Evolutionary conservation across 1,140 invertebrate genomes (phyloP).

Genomic region (Diorhabda carinulata): DNA sequence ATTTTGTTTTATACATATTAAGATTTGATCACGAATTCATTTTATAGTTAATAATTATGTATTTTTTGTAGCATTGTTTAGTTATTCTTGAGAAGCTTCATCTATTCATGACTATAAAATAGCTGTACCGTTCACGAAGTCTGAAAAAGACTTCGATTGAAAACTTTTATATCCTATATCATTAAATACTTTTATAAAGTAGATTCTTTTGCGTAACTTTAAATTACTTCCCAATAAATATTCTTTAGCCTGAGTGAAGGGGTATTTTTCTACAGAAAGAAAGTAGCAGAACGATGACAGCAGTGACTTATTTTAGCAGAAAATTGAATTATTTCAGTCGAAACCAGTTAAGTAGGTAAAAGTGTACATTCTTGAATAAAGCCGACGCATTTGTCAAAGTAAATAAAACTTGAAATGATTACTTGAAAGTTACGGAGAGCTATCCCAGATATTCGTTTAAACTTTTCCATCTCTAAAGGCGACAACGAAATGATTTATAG

Average conservation of each 20-base stretch:
- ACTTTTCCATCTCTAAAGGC: slow-evolving; percentile 1
- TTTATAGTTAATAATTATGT: too few species aligned
- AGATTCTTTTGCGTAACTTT: background rate
- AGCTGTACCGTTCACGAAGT: background rate
- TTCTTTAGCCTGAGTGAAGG: background rate
- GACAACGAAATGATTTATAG: slow-evolving; percentile 1
- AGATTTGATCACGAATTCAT: too few species aligned
- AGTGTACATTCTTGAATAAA: background rate
- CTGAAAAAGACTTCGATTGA: background rate
- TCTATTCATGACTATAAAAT: background rate
- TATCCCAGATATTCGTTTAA: slow-evolving; percentile 2
- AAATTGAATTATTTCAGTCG: slow-evolving; percentile 2
- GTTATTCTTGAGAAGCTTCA: too few species aligned
- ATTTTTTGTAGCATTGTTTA: too few species aligned
- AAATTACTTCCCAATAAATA: background rate
- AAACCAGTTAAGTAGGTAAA: slow-evolving; percentile 1
- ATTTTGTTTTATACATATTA: too few species aligned
- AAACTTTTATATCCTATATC: slow-evolving; percentile 1
- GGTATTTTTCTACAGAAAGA: background rate
- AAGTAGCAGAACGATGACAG: background rate
- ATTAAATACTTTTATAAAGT: background rate
- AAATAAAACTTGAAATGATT: slow-evolving; percentile 3
- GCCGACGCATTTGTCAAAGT: slow-evolving; percentile 1
- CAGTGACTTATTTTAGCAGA: background rate
- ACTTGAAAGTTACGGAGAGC: background rate